These are phyloP conservation scores for Pardosa pseudoannulata DNA, from an alignment of 2,888 invertebrate species.

Conservation along the genomic window DNA sequence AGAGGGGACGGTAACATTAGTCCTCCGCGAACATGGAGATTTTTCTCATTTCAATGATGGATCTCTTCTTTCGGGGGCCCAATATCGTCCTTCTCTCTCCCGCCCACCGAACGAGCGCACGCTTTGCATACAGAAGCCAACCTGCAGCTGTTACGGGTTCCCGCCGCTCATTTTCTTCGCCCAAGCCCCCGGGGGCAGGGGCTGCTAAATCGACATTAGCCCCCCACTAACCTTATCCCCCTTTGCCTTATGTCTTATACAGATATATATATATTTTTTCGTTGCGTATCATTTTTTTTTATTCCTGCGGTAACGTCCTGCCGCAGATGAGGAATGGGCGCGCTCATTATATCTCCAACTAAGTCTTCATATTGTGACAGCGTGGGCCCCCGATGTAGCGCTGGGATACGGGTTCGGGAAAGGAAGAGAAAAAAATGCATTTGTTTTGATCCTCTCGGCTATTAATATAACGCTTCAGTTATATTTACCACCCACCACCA, in stretches of 20 bases:
- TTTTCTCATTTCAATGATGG: slow-evolving; percentile 72
- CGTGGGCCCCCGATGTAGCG: slow-evolving; percentile 23
- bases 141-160: slow-evolving; percentile 63
- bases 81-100: slow-evolving; percentile 42
- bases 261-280: too few species aligned
- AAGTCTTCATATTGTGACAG: slow-evolving; percentile 69
- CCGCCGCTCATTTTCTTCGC: slow-evolving; percentile 67
- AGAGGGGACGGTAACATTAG: slow-evolving; percentile 63
- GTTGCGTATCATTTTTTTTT: slow-evolving; percentile 32
- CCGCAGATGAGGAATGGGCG: slow-evolving; percentile 50
- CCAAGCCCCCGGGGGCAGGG: slow-evolving; percentile 56
- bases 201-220: slow-evolving; percentile 71
- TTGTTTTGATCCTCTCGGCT: slow-evolving; percentile 43
- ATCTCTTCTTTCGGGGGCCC: slow-evolving; percentile 51
- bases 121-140: slow-evolving; percentile 70
- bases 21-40: slow-evolving; percentile 70
- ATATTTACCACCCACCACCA: slow-evolving; percentile 3
- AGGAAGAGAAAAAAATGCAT: slow-evolving; percentile 59
- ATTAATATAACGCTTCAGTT: slow-evolving; percentile 40
- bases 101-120: slow-evolving; percentile 24
- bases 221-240: slow-evolving; percentile 29
- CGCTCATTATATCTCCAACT: slow-evolving; percentile 67
- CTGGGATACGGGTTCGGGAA: slow-evolving; percentile 24
- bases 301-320: slow-evolving; percentile 48
- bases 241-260: neutral